Evolutionary conservation across 2,797 vertebrate species (phyloP).

Genomic region (Muscicapa striata): DNA sequence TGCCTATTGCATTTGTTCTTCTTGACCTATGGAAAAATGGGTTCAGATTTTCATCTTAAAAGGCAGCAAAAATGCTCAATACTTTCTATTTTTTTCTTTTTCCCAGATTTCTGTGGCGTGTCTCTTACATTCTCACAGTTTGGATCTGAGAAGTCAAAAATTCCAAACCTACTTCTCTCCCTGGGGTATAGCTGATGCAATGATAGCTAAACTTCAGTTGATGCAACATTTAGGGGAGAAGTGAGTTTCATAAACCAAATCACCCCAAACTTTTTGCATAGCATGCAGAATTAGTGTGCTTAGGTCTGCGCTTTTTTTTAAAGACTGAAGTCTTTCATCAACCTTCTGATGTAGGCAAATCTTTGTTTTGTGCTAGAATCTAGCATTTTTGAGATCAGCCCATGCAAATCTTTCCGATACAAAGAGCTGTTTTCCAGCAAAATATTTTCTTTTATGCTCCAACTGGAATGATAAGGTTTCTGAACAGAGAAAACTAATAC

Average conservation of each 20-base stretch:
- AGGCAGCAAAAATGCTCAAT: background rate
- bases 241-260: background rate
- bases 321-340: background rate
- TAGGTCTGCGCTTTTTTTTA: background rate
- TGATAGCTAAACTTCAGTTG: background rate
- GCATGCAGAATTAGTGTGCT: background rate
- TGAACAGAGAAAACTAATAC: background rate
- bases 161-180: background rate
- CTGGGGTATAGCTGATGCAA: background rate
- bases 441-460: background rate
- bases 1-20: background rate
- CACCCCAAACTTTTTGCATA: background rate
- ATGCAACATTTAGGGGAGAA: background rate
- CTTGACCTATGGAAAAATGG: background rate
- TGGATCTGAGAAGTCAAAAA: background rate
- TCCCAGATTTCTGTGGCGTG: background rate
- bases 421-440: background rate
- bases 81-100: rapidly evolving
- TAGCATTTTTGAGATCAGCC: background rate
- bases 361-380: background rate
- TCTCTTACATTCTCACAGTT: background rate
- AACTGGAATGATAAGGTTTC: background rate
- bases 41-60: background rate
- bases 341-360: background rate
- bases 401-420: background rate